A percentile compares a stretch with the other conserved stretches of the same genome.
Evolutionary conservation across 2,888 invertebrate species (phyloP).

Genomic region (Mythimna impura): DNA sequence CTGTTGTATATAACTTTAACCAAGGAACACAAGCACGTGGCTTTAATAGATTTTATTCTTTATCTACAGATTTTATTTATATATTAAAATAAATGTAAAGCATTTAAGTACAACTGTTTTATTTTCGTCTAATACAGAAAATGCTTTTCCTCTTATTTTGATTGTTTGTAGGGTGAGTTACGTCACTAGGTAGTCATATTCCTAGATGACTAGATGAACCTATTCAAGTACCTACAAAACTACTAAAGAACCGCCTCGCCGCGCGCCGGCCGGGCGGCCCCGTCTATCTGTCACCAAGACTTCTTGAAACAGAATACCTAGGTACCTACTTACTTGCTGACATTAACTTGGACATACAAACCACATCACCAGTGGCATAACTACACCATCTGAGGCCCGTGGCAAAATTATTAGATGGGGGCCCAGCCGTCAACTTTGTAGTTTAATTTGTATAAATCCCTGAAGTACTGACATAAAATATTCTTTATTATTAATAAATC

Average conservation of each 20-base stretch:
- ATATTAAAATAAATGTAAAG: constrained; percentile 21
- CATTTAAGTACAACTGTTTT: constrained; percentile 19
- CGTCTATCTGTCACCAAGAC: too few species aligned
- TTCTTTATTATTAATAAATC: too few species aligned
- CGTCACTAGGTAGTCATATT: neutral
- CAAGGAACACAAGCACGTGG: constrained; percentile 8
- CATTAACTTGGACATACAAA: too few species aligned
- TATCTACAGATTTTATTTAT: constrained; percentile 13
- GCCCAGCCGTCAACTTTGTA: too few species aligned
- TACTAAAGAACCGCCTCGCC: neutral
- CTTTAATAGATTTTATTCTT: constrained; percentile 38
- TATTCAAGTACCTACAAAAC: neutral
- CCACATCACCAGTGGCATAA: too few species aligned
- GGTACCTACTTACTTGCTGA: too few species aligned
- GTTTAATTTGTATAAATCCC: too few species aligned
- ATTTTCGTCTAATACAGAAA: constrained; percentile 10
- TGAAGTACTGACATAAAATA: too few species aligned
- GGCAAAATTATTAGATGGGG: too few species aligned
- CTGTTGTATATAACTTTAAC: neutral
- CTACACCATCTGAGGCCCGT: too few species aligned
- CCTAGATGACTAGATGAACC: neutral
- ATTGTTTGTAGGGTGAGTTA: neutral
- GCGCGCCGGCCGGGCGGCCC: too few species aligned
- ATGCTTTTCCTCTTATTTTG: neutral
- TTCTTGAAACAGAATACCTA: too few species aligned